Evolutionary conservation across 2,888 invertebrate genomes (phyloP).

Genomic region (Mythimna albipuncta): DNA sequence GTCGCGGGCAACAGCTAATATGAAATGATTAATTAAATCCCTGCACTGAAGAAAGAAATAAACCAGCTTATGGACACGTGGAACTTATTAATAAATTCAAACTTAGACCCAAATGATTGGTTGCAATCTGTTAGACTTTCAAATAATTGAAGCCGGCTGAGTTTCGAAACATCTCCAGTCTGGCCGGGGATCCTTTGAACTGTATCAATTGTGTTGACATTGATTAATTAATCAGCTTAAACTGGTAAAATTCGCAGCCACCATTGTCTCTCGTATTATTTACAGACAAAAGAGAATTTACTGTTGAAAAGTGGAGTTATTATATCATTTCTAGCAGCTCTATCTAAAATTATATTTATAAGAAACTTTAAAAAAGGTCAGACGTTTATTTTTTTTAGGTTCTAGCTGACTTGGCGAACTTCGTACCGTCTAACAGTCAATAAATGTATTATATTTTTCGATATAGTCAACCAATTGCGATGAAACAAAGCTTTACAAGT

Average conservation of each 20-base stretch:
- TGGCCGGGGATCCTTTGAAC: slow-evolving; percentile 31
- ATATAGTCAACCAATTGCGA: too few relatives aligned
- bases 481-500: too few relatives aligned
- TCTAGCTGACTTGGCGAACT: too few relatives aligned
- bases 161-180: not conserved
- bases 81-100: slow-evolving; percentile 16
- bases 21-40: not conserved
- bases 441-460: too few relatives aligned
- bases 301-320: slow-evolving; percentile 1
- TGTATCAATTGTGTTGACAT: slow-evolving; percentile 39
- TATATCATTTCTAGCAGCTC: not conserved
- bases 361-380: not conserved
- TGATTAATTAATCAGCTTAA: slow-evolving; percentile 44
- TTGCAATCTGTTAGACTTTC: slow-evolving; percentile 23
- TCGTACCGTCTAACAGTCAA: too few relatives aligned
- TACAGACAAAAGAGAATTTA: slow-evolving; percentile 28
- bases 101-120: slow-evolving; percentile 20
- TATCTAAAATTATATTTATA: not conserved
- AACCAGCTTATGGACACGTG: not conserved
- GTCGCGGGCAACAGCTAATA: not conserved
- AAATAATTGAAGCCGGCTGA: slow-evolving; percentile 25
- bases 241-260: slow-evolving; percentile 12
- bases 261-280: slow-evolving; percentile 35
- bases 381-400: not conserved
- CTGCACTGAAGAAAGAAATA: not conserved